Base-by-base conservation (phyloP, 2,888 invertebrate species). In the Chymomyza amoena region DNA sequence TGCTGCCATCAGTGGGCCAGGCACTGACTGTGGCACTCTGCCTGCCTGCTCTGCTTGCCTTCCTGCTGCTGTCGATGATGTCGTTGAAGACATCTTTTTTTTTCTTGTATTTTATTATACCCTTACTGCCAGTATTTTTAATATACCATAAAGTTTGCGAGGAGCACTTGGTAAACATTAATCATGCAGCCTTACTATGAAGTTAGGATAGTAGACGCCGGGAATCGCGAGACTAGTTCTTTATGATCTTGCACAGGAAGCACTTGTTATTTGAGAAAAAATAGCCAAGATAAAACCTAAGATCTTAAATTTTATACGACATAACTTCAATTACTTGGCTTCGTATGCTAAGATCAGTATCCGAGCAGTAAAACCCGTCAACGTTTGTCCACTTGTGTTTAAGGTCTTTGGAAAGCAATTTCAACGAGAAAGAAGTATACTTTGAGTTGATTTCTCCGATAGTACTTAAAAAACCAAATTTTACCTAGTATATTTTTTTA, bases 1-100 rank as follows among this genome's bases (percentile, higher is more conserved):
- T 85, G 85, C 85, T 85, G 78, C 78, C 88, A 85, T 88, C 87
- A 89, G 86, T 75, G 75, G 73, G 77, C 77, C 75, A 75, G 69
- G 61, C 66, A 28, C 50, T 65, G 67, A 20, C 61, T 52, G 15
- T 61, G 62, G 65, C 36, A 50, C 67, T 61, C 28, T 52, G 57
- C 64, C 50, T n/a, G 32, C 28, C 28, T 28, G 28, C 28, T n/a
- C 28, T 28, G 28, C 28, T 6, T 28, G 28, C 32, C 32, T 25
- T 64, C 61, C 64, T 60, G 56, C 16, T 56, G 57, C 56, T 73
- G 74, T 73, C 77, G 79, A 77, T 84, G 86, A 73, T 84, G 77
- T 77, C 79, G 80, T 77, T 79, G 82, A 78, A 75, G 82, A 71
- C 74, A 75, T 73, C 61, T 68, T 68, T 13, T 28, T 18, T 39